Evolutionary conservation across 2,113 vertebrate species (phyloP), one percentile per base, ranked within the genome.

Genomic region (Sprattus sprattus): DNA sequence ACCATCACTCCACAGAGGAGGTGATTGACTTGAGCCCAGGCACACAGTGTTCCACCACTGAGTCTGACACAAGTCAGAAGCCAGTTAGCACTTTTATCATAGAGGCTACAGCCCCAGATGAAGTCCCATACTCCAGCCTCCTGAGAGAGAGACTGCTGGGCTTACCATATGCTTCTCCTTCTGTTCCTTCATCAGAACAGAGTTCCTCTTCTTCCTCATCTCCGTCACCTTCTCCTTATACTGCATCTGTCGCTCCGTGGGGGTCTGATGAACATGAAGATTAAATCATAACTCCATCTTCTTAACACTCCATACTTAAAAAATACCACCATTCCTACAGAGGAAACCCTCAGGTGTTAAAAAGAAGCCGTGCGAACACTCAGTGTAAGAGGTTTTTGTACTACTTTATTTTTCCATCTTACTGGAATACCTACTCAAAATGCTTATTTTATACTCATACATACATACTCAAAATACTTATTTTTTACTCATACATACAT

Each of bases 191-290:
- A 96, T 96, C 64, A 97, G 94, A 45, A 96, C 94, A 0, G 96
- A 95, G 93, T 98, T 99, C 89, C 97, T 96, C 92, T 98, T 99
- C 95, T 97, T 98, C 93, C 98, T 96, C 93, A 99, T 95, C 93
- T 99, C 98, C 0, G 97, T 97, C 91, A 99, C 98, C 89, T 99
- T 99, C 92, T 99, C 98, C 84, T 99, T 99, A 89, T 99, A 99
- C 4, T 97, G 92, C 86, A 99, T 93, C 93, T 99, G 98, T 20
- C 96, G 96, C 60, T 99, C 98, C 7, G 96, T 93, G 2, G 97
- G 97, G 81, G 96, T 95, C 98, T 99, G 90, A n/a, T 32, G 83
- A 18, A 16, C 4, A 81, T 80, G 0, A 54, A 7, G 57, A 57
- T 11, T 80, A 86, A 46, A 32, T 4, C 32, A 50, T 39, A 16